Evolutionary conservation across 2,888 invertebrate species (phyloP).

Genomic region (Xylota segnis): DNA sequence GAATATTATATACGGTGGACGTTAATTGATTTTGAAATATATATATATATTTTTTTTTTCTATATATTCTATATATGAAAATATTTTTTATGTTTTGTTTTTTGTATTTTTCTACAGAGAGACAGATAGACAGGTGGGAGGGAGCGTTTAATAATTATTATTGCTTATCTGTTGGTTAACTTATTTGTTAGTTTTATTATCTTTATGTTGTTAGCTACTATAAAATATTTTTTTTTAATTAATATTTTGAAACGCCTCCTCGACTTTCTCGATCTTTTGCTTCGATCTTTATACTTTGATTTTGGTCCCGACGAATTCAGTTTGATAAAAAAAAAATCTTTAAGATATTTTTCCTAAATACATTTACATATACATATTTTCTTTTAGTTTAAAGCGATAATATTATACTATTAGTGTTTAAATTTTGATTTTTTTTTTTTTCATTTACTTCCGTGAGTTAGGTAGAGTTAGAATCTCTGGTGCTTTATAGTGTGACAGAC

Average conservation of each 20-base stretch:
- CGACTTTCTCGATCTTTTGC: slow-evolving; percentile 9
- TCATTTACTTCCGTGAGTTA: slow-evolving; percentile 19
- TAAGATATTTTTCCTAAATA: slow-evolving; percentile 26
- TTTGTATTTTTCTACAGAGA: slow-evolving; percentile 28
- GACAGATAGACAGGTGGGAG: slow-evolving; percentile 59
- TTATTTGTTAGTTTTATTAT: slow-evolving; percentile 62
- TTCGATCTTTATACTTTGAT: slow-evolving; percentile 61
- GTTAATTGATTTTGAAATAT: slow-evolving; percentile 64
- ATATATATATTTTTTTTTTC: background rate
- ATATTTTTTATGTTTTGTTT: slow-evolving; percentile 34
- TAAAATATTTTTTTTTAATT: slow-evolving; percentile 31
- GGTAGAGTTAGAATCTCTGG: slow-evolving; percentile 23
- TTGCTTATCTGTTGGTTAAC: slow-evolving; percentile 75
- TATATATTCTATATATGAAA: slow-evolving; percentile 25
- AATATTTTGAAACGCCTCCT: slow-evolving; percentile 49
- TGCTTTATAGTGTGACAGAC: slow-evolving; percentile 18
- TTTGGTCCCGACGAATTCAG: slow-evolving; percentile 72
- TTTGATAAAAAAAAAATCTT: slow-evolving; percentile 32
- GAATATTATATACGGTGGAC: slow-evolving; percentile 46
- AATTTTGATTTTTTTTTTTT: slow-evolving; percentile 53
- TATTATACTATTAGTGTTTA: background rate
- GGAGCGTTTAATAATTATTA: slow-evolving; percentile 73
- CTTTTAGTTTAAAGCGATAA: slow-evolving; percentile 57
- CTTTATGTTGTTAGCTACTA: slow-evolving; percentile 12
- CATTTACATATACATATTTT: slow-evolving; percentile 53